Evolutionary conservation across 2,113 vertebrate genomes (phyloP).

Genomic region (Todiramphus chloris): DNA sequence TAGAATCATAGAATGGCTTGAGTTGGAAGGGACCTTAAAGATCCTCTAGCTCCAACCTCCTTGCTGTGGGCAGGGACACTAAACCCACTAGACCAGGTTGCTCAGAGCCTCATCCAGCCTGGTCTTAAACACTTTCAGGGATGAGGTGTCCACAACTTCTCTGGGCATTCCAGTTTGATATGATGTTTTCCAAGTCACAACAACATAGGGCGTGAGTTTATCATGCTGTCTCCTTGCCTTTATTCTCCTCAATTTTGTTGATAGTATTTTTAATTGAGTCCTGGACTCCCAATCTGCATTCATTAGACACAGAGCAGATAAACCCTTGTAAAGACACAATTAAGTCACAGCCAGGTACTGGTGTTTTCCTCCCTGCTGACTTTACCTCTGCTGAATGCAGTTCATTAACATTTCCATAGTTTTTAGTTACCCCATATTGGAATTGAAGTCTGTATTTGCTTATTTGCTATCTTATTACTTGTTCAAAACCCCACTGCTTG

Average conservation of each 20-base stretch:
- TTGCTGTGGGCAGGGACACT: too few species aligned
- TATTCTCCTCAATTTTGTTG: conserved; percentile 33
- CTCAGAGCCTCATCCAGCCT: too few species aligned
- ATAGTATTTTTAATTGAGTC: conserved; percentile 59
- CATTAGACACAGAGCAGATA: conserved; percentile 47
- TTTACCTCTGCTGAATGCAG: conserved; percentile 36
- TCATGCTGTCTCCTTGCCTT: neutral
- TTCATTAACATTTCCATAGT: conserved; percentile 55
- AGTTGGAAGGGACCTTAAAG: too few species aligned
- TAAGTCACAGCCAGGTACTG: conserved; percentile 63
- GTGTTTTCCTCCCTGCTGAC: conserved; percentile 51
- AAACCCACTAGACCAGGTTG: too few species aligned
- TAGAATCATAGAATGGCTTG: too few species aligned
- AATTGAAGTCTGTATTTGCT: conserved; percentile 9
- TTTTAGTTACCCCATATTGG: conserved; percentile 25
- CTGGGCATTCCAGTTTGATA: neutral
- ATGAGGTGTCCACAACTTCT: too few species aligned
- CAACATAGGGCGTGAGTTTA: neutral
- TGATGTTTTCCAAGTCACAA: neutral
- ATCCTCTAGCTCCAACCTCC: too few species aligned
- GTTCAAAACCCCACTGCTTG: neutral
- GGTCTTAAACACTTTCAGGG: too few species aligned
- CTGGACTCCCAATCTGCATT: conserved; percentile 50
- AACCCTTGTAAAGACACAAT: conserved; percentile 53
- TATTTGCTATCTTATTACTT: conserved; percentile 10